Base-by-base conservation (phyloP, 2,888 invertebrate genomes). In the Drosophila incognita region DNA sequence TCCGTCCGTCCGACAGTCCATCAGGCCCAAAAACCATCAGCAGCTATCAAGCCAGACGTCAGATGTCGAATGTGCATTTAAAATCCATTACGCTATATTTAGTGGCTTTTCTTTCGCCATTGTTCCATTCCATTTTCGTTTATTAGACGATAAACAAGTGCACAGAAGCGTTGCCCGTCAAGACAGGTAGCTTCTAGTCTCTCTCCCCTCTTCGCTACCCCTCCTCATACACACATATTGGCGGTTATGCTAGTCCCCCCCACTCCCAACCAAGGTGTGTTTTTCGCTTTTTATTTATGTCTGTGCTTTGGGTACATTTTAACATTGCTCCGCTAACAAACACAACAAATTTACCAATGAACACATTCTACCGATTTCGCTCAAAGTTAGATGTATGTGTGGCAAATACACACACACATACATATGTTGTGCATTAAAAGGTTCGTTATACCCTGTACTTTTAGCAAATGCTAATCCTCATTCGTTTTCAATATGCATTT, bases 71-170 rank as follows among this genome's bases (percentile, higher is more conserved):
- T 79, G 79, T 81, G 79, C 82, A 82, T 82, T 82, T 79, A 78
- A 81, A 84, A 82, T 84, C 82, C 82, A 81, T 82, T 78, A 79
- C 79, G 73, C 81, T 76, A 83, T 81, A 73, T 82, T 82, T 83
- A 76, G 79, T 79, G 79, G 72, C 77, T 63, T 79, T 79, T 54
- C 66, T 67, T 57, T 21, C 61, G 70, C 82, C 69, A 77, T 81
- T 81, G 77, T 83, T 81, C 81, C 71, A 77, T 83, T 80, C 81
- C 78, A 77, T 83, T 81, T 76, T 76, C 80, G 73, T 82, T 81
- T 79, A 81, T 81, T 79, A 68, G 72, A 79, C 79, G 67, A 79
- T 81, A 81, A 79, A 69, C 81, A 81, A 79, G 77, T 81, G 69
- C 77, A 81, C 68, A 62, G 56, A 35, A 21, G 49, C 42, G 58